Percentiles rank a stretch among this genome's conserved stretches.
Conservation (phyloP, 2,797 vertebrate species). For the Sebastes vulpes region DNA sequence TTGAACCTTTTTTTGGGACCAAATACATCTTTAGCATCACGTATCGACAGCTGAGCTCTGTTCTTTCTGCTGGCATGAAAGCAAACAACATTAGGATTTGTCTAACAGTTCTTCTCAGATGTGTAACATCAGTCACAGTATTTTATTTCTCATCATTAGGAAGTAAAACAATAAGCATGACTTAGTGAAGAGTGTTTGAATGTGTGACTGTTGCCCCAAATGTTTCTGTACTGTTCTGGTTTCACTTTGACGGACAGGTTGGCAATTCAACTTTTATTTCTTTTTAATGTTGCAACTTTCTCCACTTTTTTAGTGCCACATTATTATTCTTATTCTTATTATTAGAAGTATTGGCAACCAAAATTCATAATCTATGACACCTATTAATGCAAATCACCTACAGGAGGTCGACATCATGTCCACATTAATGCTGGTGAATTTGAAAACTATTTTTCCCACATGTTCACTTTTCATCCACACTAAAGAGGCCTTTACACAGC, state of each 20-base stretch:
- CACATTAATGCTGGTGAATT: slow-evolving; percentile 16
- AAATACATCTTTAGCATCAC: neutral
- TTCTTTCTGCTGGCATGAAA: neutral
- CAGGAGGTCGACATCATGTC: neutral
- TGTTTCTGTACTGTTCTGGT: slow-evolving; percentile 29
- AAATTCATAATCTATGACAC: slow-evolving; percentile 14
- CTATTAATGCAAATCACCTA: neutral
- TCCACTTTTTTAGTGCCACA: slow-evolving; percentile 10
- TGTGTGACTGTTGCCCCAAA: slow-evolving; percentile 36
- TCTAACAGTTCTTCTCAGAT: neutral
- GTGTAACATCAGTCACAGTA: neutral
- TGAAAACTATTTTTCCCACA: neutral
- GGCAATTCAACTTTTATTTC: neutral
- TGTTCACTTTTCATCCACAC: neutral
- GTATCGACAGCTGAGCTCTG: neutral
- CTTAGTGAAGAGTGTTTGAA: neutral
- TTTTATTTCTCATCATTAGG: neutral
- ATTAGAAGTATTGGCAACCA: slow-evolving; percentile 20
- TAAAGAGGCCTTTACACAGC: neutral
- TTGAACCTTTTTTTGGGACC: neutral
- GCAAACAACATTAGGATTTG: neutral
- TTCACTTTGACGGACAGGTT: slow-evolving; percentile 30
- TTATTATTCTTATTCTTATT: neutral
- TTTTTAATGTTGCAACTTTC: slow-evolving; percentile 34
- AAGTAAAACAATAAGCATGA: neutral